Conservation (phyloP, 2,797 vertebrate species). For the Hipposideros larvatus region DNA sequence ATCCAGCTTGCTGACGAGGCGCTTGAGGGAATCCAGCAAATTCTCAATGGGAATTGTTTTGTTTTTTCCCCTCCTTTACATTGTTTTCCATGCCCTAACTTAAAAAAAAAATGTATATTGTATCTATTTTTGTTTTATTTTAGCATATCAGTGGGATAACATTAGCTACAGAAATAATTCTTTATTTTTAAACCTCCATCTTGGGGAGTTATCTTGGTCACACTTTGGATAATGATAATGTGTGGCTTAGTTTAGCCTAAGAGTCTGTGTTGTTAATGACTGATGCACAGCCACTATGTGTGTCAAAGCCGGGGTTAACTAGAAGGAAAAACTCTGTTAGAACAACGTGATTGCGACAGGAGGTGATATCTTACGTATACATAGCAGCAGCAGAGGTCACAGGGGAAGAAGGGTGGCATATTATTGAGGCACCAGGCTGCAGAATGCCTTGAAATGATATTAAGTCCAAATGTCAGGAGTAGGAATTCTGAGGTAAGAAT, state of each 20-base stretch:
- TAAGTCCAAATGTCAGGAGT: not conserved
- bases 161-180: not conserved
- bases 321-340: not conserved
- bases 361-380: not conserved
- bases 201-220: not conserved
- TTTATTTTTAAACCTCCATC: not conserved
- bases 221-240: not conserved
- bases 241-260: not conserved
- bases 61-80: not conserved
- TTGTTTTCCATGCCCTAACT: not conserved
- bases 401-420: not conserved
- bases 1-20: not conserved
- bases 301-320: not conserved
- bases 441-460: not conserved
- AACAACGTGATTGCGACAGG: not conserved
- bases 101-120: not conserved
- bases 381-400: not conserved
- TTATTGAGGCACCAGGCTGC: not conserved
- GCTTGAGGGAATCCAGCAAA: not conserved
- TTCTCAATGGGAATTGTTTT: not conserved
- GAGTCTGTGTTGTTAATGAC: not conserved
- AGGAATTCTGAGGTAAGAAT: not conserved
- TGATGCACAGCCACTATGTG: not conserved
- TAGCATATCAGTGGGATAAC: not conserved
- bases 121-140: not conserved